These are phyloP conservation scores for Parelbella ahira DNA, from an alignment of 2,888 invertebrate genomes.

Conservation along the genomic window DNA sequence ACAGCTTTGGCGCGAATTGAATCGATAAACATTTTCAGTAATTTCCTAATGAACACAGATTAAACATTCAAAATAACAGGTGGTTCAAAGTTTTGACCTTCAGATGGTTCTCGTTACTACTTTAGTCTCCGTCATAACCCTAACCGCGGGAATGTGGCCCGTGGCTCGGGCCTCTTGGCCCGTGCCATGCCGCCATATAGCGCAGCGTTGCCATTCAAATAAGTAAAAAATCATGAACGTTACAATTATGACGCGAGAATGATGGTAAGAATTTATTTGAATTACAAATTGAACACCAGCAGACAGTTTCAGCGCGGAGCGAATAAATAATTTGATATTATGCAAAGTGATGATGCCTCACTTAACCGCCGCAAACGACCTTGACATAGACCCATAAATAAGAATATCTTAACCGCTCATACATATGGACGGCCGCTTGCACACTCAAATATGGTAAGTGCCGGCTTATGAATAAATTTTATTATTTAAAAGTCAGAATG, in stretches of 20 bases:
- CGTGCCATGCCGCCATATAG: conserved; percentile 1
- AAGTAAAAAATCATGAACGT: conserved; percentile 59
- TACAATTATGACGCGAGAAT: conserved; percentile 68
- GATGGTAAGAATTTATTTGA: conserved; percentile 71
- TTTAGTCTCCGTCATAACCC: too few relatives aligned
- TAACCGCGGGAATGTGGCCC: not conserved
- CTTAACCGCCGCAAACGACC: conserved; percentile 58
- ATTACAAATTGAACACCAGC: conserved; percentile 72
- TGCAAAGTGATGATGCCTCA: conserved; percentile 73
- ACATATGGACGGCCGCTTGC: conserved; percentile 76
- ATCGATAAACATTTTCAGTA: too few relatives aligned
- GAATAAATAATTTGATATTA: conserved; percentile 80
- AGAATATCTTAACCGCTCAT: conserved; percentile 79
- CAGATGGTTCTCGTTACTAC: too few relatives aligned
- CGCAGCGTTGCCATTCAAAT: conserved; percentile 35
- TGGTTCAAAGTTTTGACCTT: too few relatives aligned
- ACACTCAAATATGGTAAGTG: conserved; percentile 78
- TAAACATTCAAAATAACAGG: too few relatives aligned
- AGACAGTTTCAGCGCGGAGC: conserved; percentile 73
- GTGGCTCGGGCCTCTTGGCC: not conserved
- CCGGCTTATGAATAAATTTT: conserved; percentile 79
- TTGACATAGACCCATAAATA: conserved; percentile 79
- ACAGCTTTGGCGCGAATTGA: too few relatives aligned
- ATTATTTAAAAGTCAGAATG: conserved; percentile 79
- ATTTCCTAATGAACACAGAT: too few relatives aligned